Percentiles rank a stretch among this genome's conserved stretches.
phyloP scores from a whole-genome alignment of 2,888 invertebrate species.

The Machimus rusticus region DNA sequence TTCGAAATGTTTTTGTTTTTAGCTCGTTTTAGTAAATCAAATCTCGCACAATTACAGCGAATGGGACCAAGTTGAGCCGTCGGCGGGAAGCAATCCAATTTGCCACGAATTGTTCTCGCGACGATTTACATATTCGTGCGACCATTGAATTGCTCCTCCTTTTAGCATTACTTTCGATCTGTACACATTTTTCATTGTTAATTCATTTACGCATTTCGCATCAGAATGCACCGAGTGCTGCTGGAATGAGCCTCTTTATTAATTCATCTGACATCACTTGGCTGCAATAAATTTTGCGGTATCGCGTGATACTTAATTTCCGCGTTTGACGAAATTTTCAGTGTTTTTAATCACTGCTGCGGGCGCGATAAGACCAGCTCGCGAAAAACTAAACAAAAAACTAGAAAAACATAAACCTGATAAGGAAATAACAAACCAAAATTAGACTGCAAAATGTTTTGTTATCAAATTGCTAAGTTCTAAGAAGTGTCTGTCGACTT shows the following conservation, averaged over 20 bases:
- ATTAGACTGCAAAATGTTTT: not conserved
- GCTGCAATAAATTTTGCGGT: not conserved
- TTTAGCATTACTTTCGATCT: not conserved
- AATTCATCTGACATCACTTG: not conserved
- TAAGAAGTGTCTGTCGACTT: not conserved
- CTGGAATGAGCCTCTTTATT: not conserved
- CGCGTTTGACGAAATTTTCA: not conserved
- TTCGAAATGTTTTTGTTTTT: not conserved
- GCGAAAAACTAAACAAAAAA: not conserved
- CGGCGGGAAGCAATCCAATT: not conserved
- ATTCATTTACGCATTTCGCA: not conserved
- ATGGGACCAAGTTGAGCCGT: not conserved
- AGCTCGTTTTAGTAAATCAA: not conserved
- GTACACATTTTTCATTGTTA: not conserved
- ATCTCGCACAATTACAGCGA: not conserved
- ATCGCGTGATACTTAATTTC: not conserved
- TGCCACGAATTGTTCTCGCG: not conserved
- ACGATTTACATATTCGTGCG: not conserved
- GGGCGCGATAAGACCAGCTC: not conserved
- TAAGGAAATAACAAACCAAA: not conserved
- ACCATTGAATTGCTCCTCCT: not conserved
- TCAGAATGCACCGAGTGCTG: not conserved
- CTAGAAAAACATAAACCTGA: not conserved
- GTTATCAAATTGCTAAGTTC: not conserved
- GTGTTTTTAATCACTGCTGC: not conserved